A percentile compares a stretch with the other conserved stretches of the same genome.
Evolutionary conservation across 2,888 invertebrate species (phyloP).

Genomic region (Acheta domesticus): DNA sequence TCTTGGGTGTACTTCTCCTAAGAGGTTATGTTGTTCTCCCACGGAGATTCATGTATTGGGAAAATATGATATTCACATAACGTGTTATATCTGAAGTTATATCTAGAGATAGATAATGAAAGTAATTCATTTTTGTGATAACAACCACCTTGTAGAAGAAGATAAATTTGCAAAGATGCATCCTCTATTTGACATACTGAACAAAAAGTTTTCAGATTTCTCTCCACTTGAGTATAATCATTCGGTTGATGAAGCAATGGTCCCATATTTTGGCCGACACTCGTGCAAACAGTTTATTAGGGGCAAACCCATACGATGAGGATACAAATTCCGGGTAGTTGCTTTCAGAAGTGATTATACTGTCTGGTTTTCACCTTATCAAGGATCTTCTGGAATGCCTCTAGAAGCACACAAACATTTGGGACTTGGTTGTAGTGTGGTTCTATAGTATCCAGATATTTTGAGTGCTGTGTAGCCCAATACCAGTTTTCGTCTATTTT

Average conservation of each 20-base stretch:
- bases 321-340: neutral
- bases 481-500: neutral
- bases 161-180: too few relatives aligned
- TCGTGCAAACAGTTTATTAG: neutral
- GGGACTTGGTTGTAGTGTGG: neutral
- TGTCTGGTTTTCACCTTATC: neutral
- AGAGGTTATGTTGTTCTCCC: too few relatives aligned
- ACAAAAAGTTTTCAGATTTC: too few relatives aligned
- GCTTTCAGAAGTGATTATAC: neutral
- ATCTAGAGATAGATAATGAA: too few relatives aligned
- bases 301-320: neutral
- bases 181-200: too few relatives aligned
- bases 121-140: too few relatives aligned
- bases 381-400: neutral
- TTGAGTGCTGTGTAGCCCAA: neutral
- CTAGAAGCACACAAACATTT: neutral
- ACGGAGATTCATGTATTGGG: too few relatives aligned
- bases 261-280: neutral
- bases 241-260: neutral
- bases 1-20: too few relatives aligned
- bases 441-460: neutral
- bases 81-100: too few relatives aligned
- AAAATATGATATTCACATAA: too few relatives aligned
- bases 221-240: too few relatives aligned
- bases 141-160: too few relatives aligned